Conservation (phyloP, 1,140 invertebrate genomes). For the Tetramorium simillimum region DNA sequence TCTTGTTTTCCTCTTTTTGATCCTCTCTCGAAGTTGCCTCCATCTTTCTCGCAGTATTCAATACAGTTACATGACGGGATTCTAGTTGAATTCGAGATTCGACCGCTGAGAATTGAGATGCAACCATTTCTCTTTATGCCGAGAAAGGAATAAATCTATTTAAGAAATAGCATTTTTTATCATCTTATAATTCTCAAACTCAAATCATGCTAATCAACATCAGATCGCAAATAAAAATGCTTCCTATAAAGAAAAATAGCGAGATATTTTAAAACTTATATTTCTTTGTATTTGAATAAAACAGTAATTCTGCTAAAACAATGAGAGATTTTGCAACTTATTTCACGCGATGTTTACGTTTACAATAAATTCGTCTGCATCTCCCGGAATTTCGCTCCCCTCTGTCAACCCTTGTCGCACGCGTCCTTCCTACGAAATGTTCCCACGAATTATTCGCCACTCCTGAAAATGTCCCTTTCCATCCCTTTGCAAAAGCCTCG, state of each 20-base stretch:
- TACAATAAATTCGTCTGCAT: slow-evolving; percentile 4
- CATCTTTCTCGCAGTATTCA: slow-evolving; percentile 39
- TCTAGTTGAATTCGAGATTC: neutral
- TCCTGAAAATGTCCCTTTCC: slow-evolving; percentile 12
- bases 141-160: neutral
- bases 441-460: slow-evolving; percentile 27
- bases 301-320: neutral
- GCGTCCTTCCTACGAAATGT: neutral
- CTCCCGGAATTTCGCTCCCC: neutral
- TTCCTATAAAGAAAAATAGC: neutral
- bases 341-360: neutral
- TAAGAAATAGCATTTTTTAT: neutral
- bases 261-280: neutral
- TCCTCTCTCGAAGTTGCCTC: neutral
- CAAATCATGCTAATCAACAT: neutral
- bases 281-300: neutral
- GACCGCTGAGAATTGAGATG: neutral
- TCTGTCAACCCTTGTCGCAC: neutral
- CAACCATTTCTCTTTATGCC: neutral
- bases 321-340: neutral
- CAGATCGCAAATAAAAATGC: neutral
- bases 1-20: slow-evolving; percentile 14
- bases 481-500: neutral
- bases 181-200: neutral
- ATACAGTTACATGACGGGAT: neutral